Evolutionary conservation across 2,797 vertebrate species (phyloP).

Genomic region (Scleropages formosus): DNA sequence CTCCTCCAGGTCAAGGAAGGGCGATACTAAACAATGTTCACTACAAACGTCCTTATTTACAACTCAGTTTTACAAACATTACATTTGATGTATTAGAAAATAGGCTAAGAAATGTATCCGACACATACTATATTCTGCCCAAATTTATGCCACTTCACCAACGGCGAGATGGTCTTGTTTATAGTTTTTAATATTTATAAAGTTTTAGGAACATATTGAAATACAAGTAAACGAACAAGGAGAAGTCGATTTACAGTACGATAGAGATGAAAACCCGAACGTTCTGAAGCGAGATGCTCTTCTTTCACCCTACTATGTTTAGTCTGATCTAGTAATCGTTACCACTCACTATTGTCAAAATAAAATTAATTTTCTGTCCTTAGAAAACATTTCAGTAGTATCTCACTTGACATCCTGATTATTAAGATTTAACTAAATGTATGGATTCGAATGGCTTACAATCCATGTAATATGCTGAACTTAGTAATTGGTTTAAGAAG

Average conservation of each 20-base stretch:
- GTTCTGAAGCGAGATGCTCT: background rate
- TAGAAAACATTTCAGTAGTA: background rate
- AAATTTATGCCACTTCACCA: background rate
- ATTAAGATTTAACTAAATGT: background rate
- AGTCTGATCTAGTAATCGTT: background rate
- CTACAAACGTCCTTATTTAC: background rate
- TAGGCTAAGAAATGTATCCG: background rate
- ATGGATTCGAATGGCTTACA: background rate
- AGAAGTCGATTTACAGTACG: background rate
- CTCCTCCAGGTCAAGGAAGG: slow-evolving; percentile 41
- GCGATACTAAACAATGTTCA: slow-evolving; percentile 29
- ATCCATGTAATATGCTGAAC: background rate
- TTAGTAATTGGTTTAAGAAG: background rate
- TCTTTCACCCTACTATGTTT: slow-evolving; percentile 1
- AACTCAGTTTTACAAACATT: background rate
- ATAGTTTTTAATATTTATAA: slow-evolving; percentile 32
- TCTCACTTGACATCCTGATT: slow-evolving; percentile 16
- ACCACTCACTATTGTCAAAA: background rate
- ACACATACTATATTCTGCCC: background rate
- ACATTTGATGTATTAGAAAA: background rate
- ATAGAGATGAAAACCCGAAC: slow-evolving; percentile 1
- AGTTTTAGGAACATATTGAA: slow-evolving; percentile 34
- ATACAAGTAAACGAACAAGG: slow-evolving; percentile 10
- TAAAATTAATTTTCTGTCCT: background rate
- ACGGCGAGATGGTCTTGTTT: background rate